Evolutionary conservation across 2,797 vertebrate species (phyloP), one percentile per base, ranked within the genome.

Genomic region (Rhabdophis nuchalis): DNA sequence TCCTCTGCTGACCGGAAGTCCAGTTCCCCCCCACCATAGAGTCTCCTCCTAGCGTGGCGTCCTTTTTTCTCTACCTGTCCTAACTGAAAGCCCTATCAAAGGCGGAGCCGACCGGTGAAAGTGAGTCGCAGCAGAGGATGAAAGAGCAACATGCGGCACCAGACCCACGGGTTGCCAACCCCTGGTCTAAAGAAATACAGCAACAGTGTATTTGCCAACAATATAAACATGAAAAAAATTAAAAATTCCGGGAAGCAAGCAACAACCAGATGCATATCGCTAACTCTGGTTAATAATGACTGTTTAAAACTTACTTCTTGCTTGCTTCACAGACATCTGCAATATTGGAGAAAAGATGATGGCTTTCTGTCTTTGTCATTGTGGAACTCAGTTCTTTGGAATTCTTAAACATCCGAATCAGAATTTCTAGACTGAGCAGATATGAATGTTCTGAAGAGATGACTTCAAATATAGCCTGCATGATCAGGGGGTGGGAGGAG

Each of bases 301-400:
- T n/a, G 8, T 5, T 23, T 90, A 89, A 91, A 16, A 93, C 98
- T 97, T 97, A 99, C 99, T 98, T 99, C 96, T 98, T 99, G 97
- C 99, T 99, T 0, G 99, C 98, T 94, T 99, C 98, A 0, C 98
- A 98, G 94, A 99, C 99, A 3, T 99, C 99, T 0, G 97, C 95
- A 94, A 99, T 99, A 93, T 99, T 99, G 95, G 99, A 99, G 97
- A 99, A 99, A 61, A 99, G 99, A 96, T 99, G 99, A 93, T 99
- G 99, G 96, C 97, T 98, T 93, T 99, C 99, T 0, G 98, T 99
- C 96, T 99, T 99, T 95, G 98, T 99, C 98, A 99, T 99, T 13
- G 98, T 98, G 32, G 98, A 97, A 1, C 98, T 98, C 95, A 99
- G 98, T 20, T 98, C 98, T 27, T 97, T 95, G 0, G 99, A 99